A percentile compares a stretch with the other conserved stretches of the same genome.
Conservation (phyloP, 2,888 invertebrate genomes). For the Limnephilus lunatus region DNA sequence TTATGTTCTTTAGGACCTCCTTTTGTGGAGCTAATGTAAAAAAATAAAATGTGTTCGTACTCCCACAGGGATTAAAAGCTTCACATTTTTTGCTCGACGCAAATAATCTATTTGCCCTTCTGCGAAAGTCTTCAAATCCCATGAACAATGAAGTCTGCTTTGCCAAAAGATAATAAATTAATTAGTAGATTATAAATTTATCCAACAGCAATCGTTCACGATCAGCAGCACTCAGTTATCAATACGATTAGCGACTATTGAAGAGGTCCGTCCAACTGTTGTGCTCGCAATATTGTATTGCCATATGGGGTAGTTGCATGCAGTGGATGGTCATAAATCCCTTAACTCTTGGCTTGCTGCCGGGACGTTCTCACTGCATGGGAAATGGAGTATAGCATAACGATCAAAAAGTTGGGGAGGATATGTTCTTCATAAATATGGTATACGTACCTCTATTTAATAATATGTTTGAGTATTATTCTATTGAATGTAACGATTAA, state of each 20-base stretch:
- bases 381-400: not conserved
- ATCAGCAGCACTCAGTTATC: not conserved
- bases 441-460: too few relatives aligned
- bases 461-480: too few relatives aligned
- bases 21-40: too few relatives aligned
- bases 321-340: conserved; percentile 28
- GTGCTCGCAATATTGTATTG: not conserved
- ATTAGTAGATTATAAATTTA: not conserved
- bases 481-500: too few relatives aligned
- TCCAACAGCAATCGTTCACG: not conserved
- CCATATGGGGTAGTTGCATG: not conserved
- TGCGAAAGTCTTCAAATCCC: too few relatives aligned
- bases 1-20: too few relatives aligned
- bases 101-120: too few relatives aligned
- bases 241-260: conserved; percentile 20
- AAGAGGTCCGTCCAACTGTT: conserved; percentile 17
- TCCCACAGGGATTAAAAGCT: too few relatives aligned
- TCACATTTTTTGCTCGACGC: too few relatives aligned
- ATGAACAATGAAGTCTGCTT: not conserved
- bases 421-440: not conserved
- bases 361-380: conserved; percentile 14
- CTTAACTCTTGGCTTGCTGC: conserved; percentile 16
- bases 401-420: not conserved
- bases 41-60: too few relatives aligned
- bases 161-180: not conserved